phyloP scores from a whole-genome alignment of 2,113 vertebrate species.

The Microtus montanus region DNA sequence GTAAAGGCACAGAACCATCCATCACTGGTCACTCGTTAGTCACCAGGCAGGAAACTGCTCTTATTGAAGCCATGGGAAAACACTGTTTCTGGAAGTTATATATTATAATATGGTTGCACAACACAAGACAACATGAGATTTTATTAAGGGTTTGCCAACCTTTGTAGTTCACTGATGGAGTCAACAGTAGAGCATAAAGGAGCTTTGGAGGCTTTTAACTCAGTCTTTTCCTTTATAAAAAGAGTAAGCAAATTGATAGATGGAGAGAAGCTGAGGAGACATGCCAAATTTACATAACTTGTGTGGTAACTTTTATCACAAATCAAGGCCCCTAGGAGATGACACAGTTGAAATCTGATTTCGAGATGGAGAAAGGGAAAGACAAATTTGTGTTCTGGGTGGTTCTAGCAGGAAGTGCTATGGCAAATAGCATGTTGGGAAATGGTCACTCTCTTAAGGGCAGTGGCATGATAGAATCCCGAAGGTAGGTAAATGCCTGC shows the following conservation, averaged over 20 bases:
- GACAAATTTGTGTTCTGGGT: background rate
- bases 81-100: background rate
- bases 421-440: background rate
- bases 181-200: background rate
- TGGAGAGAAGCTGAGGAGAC: background rate
- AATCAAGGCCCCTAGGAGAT: background rate
- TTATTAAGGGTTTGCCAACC: background rate
- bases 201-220: background rate
- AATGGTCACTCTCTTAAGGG: background rate
- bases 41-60: background rate
- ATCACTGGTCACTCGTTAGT: background rate
- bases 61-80: background rate
- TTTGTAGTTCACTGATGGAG: background rate
- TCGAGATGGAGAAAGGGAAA: background rate
- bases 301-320: conserved; percentile 29
- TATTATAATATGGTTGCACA: conserved; percentile 14
- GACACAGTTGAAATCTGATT: conserved; percentile 5
- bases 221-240: background rate
- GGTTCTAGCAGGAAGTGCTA: background rate
- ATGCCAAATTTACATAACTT: background rate
- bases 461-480: background rate
- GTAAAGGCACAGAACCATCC: background rate
- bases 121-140: background rate
- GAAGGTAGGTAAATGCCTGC: background rate
- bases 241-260: background rate